Evolutionary conservation across 2,797 vertebrate species (phyloP), one percentile per base, ranked within the genome.

Genomic region (Streptopelia turtur): DNA sequence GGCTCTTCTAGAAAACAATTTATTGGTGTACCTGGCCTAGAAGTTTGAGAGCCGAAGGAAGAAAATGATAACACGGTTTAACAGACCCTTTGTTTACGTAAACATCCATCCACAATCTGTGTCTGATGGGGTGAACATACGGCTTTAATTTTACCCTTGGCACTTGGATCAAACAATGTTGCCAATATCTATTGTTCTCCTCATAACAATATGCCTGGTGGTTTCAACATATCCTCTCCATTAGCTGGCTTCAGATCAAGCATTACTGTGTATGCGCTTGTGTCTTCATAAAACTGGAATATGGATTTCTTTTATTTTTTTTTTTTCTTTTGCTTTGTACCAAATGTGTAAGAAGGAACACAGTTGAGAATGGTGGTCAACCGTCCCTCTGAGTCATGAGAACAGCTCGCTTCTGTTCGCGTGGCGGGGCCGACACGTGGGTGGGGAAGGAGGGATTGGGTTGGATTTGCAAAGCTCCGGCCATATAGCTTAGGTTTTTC

Each of bases 121-220:
- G 93, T 96, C 93, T 95, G 94, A 95, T 13, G 66, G 93, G 93
- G 87, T 91, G 87, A 97, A 94, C 97, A 98, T 97, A 97, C 87
- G 96, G 97, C 95, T 97, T 97, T 97, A 97, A 98, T 98, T 98
- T 97, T 97, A 95, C 96, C 96, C 94, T 97, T 98, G 97, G 97
- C 97, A 96, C 91, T 60, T 45, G 97, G 97, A 98, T 97, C 97
- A 98, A 98, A 98, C 96, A 89, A 97, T 93, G 92, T 97, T 98
- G 95, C 97, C 96, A 97, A 86, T 98, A 97, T 97, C 97, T 97
- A 96, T 97, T 97, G 95, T 98, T 97, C 96, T 98, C 96, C 96
- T 98, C 96, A 95, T 96, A 97, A 98, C 94, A 97, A 97, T 98
- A 97, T 97, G 96, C 97, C 94, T 95, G 95, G 97, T 97, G 97